Base-by-base conservation (phyloP, 2,888 invertebrate species). In the Lobophora halterata region DNA sequence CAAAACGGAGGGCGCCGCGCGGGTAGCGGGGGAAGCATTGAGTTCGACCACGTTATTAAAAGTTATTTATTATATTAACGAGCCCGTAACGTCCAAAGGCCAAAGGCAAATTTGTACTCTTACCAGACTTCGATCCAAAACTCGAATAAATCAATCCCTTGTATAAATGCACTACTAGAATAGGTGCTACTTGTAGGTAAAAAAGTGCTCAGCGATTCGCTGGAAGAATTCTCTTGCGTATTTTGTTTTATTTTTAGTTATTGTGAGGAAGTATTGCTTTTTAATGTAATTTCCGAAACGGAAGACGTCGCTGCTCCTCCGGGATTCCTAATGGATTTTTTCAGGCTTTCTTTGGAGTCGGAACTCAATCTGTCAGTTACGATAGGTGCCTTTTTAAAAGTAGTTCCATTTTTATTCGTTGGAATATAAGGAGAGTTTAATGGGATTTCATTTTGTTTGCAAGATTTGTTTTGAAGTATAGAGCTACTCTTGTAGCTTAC, bases 201-300 rank as follows among this genome's bases (percentile, higher is more conserved):
- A 48, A 48, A 47, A 37, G 11, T 5, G 21, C 27, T 24, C 25
- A 16, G 5, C 28, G 18, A 14, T 25, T 33, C 30, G 19, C 61
- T 47, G 58, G 58, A 52, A 60, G 49, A 65, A 65, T 62, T 62
- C 32, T 14, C 46, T 41, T 33, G 40, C 21, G 28, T 46, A 65
- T 72, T 72, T 68, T 55, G 58, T 65, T 59, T 59, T 69, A 65
- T 66, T 65, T 65, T 64, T 60, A 71, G 71, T 68, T 78, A 77
- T 71, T 68, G 72, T 59, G 61, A 54, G 71, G 65, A 79, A 77
- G 80, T 83, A 82, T 82, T 75, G 77, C 74, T 71, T 79, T 79
- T 82, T 83, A 83, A 85, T 75, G 75, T 79, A 80, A 85, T 85
- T 82, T 85, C 82, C 82, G 76, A 79, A 80, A 73, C 77, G 81